Evolutionary conservation across 2,888 invertebrate species (phyloP).

Genomic region (Pandemis cinnamomeana): DNA sequence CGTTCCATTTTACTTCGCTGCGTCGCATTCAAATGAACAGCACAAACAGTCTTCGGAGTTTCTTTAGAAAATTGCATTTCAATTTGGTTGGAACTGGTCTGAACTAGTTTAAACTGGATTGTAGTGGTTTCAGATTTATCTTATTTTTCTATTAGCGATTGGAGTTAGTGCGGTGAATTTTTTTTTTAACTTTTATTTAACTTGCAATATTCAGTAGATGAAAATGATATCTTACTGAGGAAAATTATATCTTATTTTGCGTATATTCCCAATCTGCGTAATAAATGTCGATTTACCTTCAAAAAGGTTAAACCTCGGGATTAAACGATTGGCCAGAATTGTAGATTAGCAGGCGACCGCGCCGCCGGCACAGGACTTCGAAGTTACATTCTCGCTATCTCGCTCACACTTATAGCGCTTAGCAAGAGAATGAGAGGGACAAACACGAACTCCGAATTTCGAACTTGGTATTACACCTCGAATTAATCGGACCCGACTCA

Average conservation of each 20-base stretch:
- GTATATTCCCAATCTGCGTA: background rate
- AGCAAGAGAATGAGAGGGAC: too few relatives aligned
- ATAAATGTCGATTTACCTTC: constrained; percentile 11
- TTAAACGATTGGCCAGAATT: background rate
- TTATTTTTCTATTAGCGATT: background rate
- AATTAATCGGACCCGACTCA: background rate
- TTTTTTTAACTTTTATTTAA: too few relatives aligned
- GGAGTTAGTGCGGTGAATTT: background rate
- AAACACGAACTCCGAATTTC: too few relatives aligned
- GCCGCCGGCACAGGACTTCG: background rate
- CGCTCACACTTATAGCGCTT: too few relatives aligned
- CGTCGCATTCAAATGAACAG: constrained; percentile 33
- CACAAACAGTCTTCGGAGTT: constrained; percentile 29
- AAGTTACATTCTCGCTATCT: too few relatives aligned
- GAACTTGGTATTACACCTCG: too few relatives aligned
- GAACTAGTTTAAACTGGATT: constrained; percentile 24
- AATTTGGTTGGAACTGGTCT: constrained; percentile 33
- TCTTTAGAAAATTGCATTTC: constrained; percentile 33
- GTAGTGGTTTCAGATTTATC: background rate
- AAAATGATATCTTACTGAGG: too few relatives aligned
- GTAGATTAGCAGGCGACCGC: constrained; percentile 14
- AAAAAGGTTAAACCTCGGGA: background rate
- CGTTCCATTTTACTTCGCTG: constrained; percentile 9
- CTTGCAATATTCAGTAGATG: too few relatives aligned
- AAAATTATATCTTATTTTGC: background rate